Conservation (phyloP, 2,113 vertebrate genomes). For the Mesoclemmys tuberculata region DNA sequence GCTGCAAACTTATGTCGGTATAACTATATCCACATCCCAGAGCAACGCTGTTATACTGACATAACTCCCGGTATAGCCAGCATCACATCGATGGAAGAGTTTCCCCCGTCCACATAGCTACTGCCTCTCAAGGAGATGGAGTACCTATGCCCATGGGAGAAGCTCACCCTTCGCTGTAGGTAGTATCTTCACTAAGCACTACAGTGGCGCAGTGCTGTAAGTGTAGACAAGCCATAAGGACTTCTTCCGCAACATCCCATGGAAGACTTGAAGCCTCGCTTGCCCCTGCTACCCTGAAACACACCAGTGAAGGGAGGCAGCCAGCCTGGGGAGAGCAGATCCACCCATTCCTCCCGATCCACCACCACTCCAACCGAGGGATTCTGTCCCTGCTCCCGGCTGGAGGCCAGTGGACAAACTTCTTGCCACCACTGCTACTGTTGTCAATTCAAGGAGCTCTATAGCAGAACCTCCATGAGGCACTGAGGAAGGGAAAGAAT, state of each 20-base stretch:
- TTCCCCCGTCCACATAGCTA: not conserved
- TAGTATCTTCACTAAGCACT: not conserved
- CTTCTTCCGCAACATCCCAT: accelerated
- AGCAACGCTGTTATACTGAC: not conserved
- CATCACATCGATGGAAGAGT: not conserved
- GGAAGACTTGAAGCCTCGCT: not conserved
- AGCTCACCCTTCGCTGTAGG: not conserved
- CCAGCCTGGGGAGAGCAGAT: not conserved
- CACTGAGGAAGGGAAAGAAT: not conserved
- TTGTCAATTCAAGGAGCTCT: not conserved
- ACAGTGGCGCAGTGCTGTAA: not conserved
- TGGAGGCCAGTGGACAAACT: not conserved
- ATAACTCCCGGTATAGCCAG: not conserved
- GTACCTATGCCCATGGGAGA: not conserved
- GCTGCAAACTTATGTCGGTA: not conserved
- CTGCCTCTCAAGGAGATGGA: not conserved
- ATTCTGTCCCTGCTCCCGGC: accelerated
- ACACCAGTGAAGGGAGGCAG: not conserved
- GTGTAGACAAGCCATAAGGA: not conserved
- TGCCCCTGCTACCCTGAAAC: accelerated
- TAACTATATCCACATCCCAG: not conserved
- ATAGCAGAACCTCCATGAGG: accelerated
- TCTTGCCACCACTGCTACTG: not conserved
- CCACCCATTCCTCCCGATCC: not conserved
- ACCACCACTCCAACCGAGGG: accelerated